Base-by-base conservation (phyloP, 2,797 vertebrate genomes). In the Ptychobarbus kaznakovi region DNA sequence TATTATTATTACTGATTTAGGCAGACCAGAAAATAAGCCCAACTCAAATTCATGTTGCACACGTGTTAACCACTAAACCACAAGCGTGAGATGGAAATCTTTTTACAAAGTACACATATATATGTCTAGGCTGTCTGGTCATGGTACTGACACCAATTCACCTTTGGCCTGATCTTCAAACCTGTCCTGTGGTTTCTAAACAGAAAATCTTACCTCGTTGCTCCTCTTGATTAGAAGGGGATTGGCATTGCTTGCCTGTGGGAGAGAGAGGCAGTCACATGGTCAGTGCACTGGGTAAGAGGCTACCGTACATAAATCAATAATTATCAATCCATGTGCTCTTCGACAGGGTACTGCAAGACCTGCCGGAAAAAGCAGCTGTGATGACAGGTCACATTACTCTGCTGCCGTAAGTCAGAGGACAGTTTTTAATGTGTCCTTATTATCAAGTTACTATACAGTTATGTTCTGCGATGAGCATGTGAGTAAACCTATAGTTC, bases 141-240 rank as follows among this genome's bases (percentile, higher is more conserved):
- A 65, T 32, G 61, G 25, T 65, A 65, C 61, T 65, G 61, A 28
- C 32, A 16, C 28, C 28, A 32, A 35, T 32, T 32, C 6, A 32
- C 6, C 63, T 66, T 65, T 65, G 28, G 12, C 28, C 28, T 65
- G 25, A 32, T 7, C 61, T 16, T 63, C 61, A 63, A 63, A 58
- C 38, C 32, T 25, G n/a, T n/a, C 35, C 66, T 35, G 18, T 58
- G 22, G 75, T 61, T 61, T 42, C n/a, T 9, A 80, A 79, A 58
- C 53, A 61, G 6, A 69, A 25, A 25, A 13, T 28, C 94, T 92
- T 95, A 98, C 97, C 96, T 97, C 97, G 4, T 94, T 97, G 93
- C 96, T 97, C 89, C 96, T 96, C 93, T 97, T 98, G 80, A 96
- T 92, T 88, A 96, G 89, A 87, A 96, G 95, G 74, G 96, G 91